Conservation (phyloP, 2,797 vertebrate genomes). For the Emydoidea blandingii region DNA sequence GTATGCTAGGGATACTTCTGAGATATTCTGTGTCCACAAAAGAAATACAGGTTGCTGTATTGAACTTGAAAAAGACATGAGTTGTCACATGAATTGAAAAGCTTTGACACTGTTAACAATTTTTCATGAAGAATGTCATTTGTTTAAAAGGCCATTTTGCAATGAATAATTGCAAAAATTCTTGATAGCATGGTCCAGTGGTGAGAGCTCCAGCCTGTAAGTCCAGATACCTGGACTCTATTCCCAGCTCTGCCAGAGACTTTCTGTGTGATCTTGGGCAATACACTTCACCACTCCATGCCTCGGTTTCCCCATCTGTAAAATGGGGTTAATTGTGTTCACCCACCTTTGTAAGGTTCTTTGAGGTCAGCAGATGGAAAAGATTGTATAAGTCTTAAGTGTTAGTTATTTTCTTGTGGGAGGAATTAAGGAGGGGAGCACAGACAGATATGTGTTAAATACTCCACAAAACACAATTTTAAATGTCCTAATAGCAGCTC, state of each 20-base stretch:
- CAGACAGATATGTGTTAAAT: background rate
- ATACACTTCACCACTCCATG: background rate
- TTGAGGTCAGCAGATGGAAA: background rate
- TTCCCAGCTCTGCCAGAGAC: rapidly evolving
- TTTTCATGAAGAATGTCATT: background rate
- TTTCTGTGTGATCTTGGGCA: background rate
- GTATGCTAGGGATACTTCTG: background rate
- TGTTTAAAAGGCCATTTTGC: background rate
- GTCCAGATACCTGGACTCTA: background rate
- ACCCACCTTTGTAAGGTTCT: background rate
- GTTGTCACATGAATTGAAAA: background rate
- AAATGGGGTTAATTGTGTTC: background rate
- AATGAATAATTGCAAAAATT: background rate
- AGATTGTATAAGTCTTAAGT: background rate
- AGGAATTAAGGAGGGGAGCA: background rate
- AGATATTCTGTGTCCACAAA: background rate
- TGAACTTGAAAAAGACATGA: background rate
- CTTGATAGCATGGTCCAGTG: background rate
- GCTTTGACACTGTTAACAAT: background rate
- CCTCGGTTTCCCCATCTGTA: background rate
- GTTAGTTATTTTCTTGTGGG: background rate
- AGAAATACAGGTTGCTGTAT: background rate
- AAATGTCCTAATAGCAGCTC: background rate
- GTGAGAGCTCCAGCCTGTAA: background rate
- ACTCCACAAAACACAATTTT: background rate